Evolutionary conservation across 2,113 vertebrate genomes (phyloP).

Genomic region (Antidorcas marsupialis): DNA sequence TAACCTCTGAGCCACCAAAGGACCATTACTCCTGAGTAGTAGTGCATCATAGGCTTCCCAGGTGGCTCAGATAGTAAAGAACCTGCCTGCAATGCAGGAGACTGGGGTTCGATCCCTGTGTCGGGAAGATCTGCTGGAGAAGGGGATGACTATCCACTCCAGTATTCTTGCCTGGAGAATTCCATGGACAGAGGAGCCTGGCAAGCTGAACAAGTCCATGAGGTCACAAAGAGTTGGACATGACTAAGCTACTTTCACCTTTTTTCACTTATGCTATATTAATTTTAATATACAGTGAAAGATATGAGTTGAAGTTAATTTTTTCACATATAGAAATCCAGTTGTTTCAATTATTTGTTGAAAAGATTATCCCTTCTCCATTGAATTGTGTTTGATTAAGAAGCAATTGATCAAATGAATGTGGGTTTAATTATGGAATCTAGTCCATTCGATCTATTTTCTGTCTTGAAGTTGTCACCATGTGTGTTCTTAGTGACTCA

Average conservation of each 20-base stretch:
- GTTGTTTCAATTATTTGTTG: background rate
- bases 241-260: background rate
- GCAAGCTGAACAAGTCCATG: background rate
- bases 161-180: background rate
- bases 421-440: background rate
- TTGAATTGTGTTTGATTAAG: background rate
- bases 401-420: background rate
- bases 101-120: accelerated
- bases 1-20: too few species aligned
- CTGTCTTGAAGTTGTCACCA: background rate
- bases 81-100: background rate
- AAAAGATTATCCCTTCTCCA: background rate
- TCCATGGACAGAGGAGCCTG: background rate
- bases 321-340: background rate
- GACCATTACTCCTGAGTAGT: background rate
- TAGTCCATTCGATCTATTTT: background rate
- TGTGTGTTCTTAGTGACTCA: background rate
- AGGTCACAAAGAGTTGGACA: background rate
- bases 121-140: background rate
- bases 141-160: background rate
- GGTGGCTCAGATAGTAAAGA: background rate
- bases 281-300: background rate
- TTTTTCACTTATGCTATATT: background rate
- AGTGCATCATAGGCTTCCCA: background rate
- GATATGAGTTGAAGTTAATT: background rate